Conservation (phyloP, 2,888 invertebrate species). For the Trachelus iudaicus region DNA sequence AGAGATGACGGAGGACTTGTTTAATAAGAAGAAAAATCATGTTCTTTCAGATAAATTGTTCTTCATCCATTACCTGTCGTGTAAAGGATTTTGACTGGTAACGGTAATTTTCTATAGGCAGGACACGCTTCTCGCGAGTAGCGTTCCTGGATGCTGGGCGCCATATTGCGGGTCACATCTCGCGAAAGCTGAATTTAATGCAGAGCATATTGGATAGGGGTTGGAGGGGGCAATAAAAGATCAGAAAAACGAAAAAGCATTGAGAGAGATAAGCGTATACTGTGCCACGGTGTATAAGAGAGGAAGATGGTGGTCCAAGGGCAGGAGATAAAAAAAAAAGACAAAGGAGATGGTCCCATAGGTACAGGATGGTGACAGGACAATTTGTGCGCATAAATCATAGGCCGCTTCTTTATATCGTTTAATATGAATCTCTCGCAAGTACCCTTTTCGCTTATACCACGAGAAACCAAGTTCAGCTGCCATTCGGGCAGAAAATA, state of each 20-base stretch:
- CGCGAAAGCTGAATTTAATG: slow-evolving; percentile 56
- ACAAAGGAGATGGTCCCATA: not conserved
- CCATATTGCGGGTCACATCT: slow-evolving; percentile 38
- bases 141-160: slow-evolving; percentile 9
- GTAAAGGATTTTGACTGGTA: too few species aligned
- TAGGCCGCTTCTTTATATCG: slow-evolving; percentile 60
- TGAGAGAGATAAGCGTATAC: not conserved
- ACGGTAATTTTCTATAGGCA: too few species aligned
- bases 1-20: too few species aligned
- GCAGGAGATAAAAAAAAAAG: too few species aligned
- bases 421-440: slow-evolving; percentile 56
- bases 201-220: slow-evolving; percentile 47
- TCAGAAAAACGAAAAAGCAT: slow-evolving; percentile 28
- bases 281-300: too few species aligned
- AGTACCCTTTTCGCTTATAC: too few species aligned
- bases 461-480: too few species aligned
- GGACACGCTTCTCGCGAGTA: not conserved
- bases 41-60: too few species aligned
- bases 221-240: slow-evolving; percentile 38
- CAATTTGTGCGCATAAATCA: slow-evolving; percentile 65
- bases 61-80: too few species aligned
- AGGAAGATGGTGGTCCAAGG: too few species aligned
- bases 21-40: too few species aligned
- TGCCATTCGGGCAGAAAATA: too few species aligned
- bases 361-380: slow-evolving; percentile 52